Conservation (phyloP, 1,140 invertebrate genomes). For the Amphibalanus amphitrite region DNA sequence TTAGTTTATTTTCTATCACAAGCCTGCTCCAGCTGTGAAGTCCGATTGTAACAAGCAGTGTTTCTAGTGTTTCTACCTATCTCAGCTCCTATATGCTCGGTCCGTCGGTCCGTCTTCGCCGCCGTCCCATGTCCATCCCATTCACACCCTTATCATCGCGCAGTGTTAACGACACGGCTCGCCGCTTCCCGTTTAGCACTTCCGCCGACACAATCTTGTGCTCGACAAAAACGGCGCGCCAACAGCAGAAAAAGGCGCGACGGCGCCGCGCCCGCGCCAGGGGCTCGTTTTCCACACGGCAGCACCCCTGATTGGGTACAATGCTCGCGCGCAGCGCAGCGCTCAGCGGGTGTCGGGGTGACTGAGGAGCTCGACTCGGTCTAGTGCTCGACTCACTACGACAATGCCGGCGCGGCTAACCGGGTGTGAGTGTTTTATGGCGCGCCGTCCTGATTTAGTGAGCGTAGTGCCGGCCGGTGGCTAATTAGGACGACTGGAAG, state of each 20-base stretch:
- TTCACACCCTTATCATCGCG: not conserved
- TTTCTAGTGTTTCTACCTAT: too few relatives aligned
- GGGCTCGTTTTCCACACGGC: not conserved
- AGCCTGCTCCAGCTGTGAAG: too few relatives aligned
- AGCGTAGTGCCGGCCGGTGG: too few relatives aligned
- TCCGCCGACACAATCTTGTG: not conserved
- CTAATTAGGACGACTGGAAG: not conserved
- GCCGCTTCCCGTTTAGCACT: not conserved
- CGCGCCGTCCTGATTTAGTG: not conserved
- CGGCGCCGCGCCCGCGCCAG: too few relatives aligned
- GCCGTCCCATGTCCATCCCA: not conserved
- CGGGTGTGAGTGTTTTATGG: not conserved
- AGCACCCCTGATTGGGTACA: not conserved
- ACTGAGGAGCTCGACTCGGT: not conserved
- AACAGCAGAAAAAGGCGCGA: not conserved
- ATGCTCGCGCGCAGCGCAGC: not conserved
- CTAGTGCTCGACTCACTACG: not conserved
- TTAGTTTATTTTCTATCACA: too few relatives aligned
- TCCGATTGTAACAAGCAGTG: too few relatives aligned
- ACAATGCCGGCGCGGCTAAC: not conserved
- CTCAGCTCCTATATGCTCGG: too few relatives aligned
- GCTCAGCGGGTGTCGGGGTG: too few relatives aligned
- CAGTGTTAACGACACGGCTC: not conserved
- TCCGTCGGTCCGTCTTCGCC: too few relatives aligned
- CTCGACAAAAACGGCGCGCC: not conserved